Conservation (phyloP, 2,113 vertebrate species). For the Protomyctophum bolini region DNA sequence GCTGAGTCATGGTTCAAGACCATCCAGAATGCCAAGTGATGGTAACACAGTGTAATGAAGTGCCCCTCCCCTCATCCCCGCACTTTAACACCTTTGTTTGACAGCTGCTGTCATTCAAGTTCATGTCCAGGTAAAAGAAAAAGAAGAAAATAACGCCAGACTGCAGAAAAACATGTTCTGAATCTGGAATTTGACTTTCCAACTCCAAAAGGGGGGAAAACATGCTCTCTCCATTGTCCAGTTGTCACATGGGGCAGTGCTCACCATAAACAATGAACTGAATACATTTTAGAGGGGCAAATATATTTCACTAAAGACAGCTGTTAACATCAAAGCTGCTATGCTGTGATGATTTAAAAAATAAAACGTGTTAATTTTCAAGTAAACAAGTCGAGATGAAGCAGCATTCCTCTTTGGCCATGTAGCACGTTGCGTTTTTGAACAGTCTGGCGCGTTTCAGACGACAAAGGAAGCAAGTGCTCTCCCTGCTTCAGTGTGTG, state of each 20-base stretch:
- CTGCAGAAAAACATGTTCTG: not conserved
- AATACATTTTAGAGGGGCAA: conserved; percentile 15
- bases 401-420: conserved; percentile 36
- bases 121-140: conserved; percentile 42
- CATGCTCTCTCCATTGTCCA: conserved; percentile 65
- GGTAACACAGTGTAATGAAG: conserved; percentile 49
- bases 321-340: too few species aligned
- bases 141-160: not conserved
- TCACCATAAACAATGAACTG: conserved; percentile 65
- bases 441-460: conserved; percentile 80
- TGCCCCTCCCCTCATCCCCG: conserved; percentile 50
- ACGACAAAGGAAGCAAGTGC: conserved; percentile 82
- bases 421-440: conserved; percentile 66
- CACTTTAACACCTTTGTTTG: conserved; percentile 71
- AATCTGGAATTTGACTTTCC: conserved; percentile 38
- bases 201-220: conserved; percentile 35
- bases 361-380: not conserved
- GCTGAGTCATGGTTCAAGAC: conserved; percentile 69
- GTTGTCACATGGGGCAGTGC: conserved; percentile 64
- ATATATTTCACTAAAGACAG: conserved; percentile 1
- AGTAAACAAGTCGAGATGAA: conserved; percentile 15
- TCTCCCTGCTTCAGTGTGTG: conserved; percentile 63
- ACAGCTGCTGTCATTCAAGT: conserved; percentile 65
- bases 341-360: not conserved
- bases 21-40: conserved; percentile 46